These are phyloP conservation scores for Drosophila virilis DNA, from an alignment of 1,140 invertebrate species.

Conservation along the genomic window DNA sequence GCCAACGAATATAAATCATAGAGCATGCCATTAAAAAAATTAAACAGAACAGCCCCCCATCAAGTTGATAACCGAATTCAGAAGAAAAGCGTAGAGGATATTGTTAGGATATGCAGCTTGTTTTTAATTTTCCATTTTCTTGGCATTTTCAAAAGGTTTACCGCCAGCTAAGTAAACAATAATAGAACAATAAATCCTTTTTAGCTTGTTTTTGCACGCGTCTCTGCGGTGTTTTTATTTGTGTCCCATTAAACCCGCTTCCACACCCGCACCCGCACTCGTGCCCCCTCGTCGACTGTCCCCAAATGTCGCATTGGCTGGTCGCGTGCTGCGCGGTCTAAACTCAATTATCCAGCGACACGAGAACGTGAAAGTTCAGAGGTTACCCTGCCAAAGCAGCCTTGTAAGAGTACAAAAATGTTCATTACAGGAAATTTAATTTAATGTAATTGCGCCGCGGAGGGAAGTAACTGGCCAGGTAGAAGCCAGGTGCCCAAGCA, in stretches of 20 bases:
- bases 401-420: conserved; percentile 57
- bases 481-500: conserved; percentile 6
- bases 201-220: conserved; percentile 24
- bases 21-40: conserved; percentile 14
- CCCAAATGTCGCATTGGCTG: conserved; percentile 23
- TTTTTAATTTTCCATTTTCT: conserved; percentile 30
- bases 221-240: conserved; percentile 33
- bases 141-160: background rate
- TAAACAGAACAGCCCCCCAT: background rate
- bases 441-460: conserved; percentile 57
- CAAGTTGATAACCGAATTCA: background rate
- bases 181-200: conserved; percentile 33
- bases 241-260: conserved; percentile 14
- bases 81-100: conserved; percentile 1
- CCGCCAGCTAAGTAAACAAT: conserved; percentile 9
- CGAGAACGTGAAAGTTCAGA: conserved; percentile 43
- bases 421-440: conserved; percentile 76
- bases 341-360: conserved; percentile 73
- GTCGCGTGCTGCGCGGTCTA: conserved; percentile 52
- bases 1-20: conserved; percentile 48
- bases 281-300: background rate
- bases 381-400: conserved; percentile 5
- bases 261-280: background rate
- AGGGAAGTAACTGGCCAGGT: conserved; percentile 11
- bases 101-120: background rate